Conservation (phyloP, 1,140 invertebrate species). For the Papilio polytes region DNA sequence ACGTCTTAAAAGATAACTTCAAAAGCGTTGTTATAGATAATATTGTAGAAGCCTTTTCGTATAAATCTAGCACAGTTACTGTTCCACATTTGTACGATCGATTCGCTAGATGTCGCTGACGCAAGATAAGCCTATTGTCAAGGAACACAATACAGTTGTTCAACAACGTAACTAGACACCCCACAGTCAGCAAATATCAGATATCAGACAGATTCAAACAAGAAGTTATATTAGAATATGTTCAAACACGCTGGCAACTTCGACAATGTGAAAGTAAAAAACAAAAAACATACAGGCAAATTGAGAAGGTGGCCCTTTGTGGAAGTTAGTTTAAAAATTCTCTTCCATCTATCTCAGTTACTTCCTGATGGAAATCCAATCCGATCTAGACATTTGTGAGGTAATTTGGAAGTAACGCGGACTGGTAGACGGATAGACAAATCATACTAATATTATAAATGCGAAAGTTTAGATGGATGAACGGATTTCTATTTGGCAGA, state of each 20-base stretch:
- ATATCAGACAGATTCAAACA: background rate
- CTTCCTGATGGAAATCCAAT: too few relatives aligned
- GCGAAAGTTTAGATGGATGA: too few relatives aligned
- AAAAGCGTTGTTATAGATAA: background rate
- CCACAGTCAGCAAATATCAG: slow-evolving; percentile 5
- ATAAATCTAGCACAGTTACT: background rate
- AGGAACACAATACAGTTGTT: background rate
- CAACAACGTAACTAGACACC: background rate
- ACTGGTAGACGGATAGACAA: too few relatives aligned
- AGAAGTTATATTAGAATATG: background rate
- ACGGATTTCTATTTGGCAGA: too few relatives aligned
- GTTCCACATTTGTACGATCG: slow-evolving; percentile 24
- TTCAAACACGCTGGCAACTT: background rate
- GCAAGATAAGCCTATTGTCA: slow-evolving; percentile 15
- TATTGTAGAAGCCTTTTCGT: background rate
- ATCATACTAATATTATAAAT: too few relatives aligned
- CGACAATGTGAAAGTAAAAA: too few relatives aligned
- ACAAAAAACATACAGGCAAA: too few relatives aligned
- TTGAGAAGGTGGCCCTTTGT: too few relatives aligned
- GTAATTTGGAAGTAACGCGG: too few relatives aligned
- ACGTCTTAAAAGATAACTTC: background rate
- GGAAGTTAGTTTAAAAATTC: too few relatives aligned
- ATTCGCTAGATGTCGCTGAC: slow-evolving; percentile 28
- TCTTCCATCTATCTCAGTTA: too few relatives aligned
- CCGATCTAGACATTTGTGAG: too few relatives aligned